Evolutionary conservation across 2,797 vertebrate species (phyloP).

Genomic region (Cynodonichthys magdalenae): DNA sequence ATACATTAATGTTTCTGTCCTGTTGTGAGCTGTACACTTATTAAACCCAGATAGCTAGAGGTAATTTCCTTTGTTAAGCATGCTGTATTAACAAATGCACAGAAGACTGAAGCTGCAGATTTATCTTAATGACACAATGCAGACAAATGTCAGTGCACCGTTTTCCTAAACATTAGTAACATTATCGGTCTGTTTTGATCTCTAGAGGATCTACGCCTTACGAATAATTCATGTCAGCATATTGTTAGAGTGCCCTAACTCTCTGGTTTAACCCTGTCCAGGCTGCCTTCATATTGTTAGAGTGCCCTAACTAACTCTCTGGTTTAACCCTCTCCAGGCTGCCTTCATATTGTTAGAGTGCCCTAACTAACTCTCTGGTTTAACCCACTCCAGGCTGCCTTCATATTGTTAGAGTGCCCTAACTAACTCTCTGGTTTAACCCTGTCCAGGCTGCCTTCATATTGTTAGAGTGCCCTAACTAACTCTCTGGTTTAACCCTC

Average conservation of each 20-base stretch:
- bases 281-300: constrained; percentile 27
- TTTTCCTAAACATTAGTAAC: constrained; percentile 4
- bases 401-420: constrained; percentile 30
- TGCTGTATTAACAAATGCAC: constrained; percentile 3
- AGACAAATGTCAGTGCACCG: not conserved
- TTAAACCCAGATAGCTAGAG: not conserved
- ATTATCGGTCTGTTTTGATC: constrained; percentile 15
- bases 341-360: constrained; percentile 31
- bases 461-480: constrained; percentile 29
- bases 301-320: constrained; percentile 18
- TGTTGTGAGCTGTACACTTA: not conserved
- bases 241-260: constrained; percentile 29
- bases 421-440: constrained; percentile 2
- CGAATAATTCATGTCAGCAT: constrained; percentile 33
- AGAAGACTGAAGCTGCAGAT: not conserved
- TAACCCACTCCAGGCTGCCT: not conserved
- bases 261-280: not conserved
- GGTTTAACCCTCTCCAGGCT: not conserved
- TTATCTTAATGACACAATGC: constrained; percentile 2
- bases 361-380: constrained; percentile 12
- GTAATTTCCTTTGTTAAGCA: constrained; percentile 2
- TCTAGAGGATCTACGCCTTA: not conserved
- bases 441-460: constrained; percentile 4
- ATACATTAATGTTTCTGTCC: too few relatives aligned
- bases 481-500: not conserved